Evolutionary conservation across 2,888 invertebrate genomes (phyloP).

Genomic region (Pegoplata infirma): DNA sequence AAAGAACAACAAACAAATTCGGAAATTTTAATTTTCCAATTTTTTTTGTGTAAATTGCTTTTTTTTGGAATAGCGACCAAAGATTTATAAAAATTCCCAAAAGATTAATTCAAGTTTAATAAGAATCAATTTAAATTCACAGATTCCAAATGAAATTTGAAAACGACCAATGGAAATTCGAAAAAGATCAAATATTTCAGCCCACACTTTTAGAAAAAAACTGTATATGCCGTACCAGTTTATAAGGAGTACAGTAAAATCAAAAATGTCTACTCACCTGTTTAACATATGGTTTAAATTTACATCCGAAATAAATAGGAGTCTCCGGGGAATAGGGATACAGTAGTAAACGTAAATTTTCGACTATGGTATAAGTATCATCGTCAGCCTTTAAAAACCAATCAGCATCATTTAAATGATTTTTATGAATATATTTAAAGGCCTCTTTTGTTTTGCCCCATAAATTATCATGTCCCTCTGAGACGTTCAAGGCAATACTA

Average conservation of each 20-base stretch:
- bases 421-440: conserved; percentile 90
- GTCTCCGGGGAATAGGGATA: conserved; percentile 85
- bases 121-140: background rate
- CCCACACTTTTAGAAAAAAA: too few relatives aligned
- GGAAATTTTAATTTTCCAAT: too few relatives aligned
- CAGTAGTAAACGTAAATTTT: conserved; percentile 95
- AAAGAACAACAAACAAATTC: too few relatives aligned
- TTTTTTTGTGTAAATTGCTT: too few relatives aligned
- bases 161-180: too few relatives aligned
- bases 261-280: conserved; percentile 79
- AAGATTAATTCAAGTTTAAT: too few relatives aligned
- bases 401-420: conserved; percentile 91
- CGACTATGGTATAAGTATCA: conserved; percentile 97
- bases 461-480: conserved; percentile 93
- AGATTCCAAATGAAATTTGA: too few relatives aligned
- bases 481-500: conserved; percentile 88
- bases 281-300: conserved; percentile 87
- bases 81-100: too few relatives aligned
- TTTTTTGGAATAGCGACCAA: too few relatives aligned
- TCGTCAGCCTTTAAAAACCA: conserved; percentile 99
- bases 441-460: conserved; percentile 99
- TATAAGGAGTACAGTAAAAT: too few relatives aligned
- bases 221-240: too few relatives aligned
- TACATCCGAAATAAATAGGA: conserved; percentile 94
- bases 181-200: too few relatives aligned